Conservation (phyloP, 2,888 invertebrate species). For the Tupiocoris notatus region DNA sequence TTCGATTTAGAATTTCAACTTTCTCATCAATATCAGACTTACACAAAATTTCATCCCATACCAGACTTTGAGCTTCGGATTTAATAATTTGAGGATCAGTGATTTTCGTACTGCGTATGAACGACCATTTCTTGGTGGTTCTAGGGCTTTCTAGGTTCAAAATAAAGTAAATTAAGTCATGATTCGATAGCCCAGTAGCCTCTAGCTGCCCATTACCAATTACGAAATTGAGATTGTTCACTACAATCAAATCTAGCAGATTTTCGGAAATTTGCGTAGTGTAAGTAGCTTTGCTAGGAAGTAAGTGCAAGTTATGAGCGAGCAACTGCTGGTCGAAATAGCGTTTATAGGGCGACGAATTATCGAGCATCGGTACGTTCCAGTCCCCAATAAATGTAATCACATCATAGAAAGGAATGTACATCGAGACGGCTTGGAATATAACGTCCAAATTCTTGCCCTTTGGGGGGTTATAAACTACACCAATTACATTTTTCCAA, state of each 20-base stretch:
- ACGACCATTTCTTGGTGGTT: neutral
- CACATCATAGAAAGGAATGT: neutral
- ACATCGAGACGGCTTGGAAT: neutral
- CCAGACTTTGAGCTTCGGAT: neutral
- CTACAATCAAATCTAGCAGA: constrained; percentile 5
- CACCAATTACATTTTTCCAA: neutral
- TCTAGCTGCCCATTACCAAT: neutral
- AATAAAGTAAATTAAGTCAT: neutral
- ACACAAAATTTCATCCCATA: neutral
- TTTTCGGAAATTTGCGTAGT: neutral
- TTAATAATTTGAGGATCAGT: neutral
- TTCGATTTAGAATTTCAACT: neutral
- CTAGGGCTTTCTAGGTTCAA: neutral
- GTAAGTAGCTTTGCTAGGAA: neutral
- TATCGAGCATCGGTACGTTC: neutral
- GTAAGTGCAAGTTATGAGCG: neutral
- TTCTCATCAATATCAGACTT: neutral
- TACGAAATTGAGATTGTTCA: neutral
- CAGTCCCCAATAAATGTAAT: neutral
- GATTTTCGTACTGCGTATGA: neutral
- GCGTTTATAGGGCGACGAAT: neutral
- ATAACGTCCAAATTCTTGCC: neutral
- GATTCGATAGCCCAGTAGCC: neutral
- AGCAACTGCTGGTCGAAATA: neutral
- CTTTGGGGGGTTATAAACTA: neutral